Conservation (phyloP, 1,140 invertebrate genomes). For the Formica exsecta region DNA sequence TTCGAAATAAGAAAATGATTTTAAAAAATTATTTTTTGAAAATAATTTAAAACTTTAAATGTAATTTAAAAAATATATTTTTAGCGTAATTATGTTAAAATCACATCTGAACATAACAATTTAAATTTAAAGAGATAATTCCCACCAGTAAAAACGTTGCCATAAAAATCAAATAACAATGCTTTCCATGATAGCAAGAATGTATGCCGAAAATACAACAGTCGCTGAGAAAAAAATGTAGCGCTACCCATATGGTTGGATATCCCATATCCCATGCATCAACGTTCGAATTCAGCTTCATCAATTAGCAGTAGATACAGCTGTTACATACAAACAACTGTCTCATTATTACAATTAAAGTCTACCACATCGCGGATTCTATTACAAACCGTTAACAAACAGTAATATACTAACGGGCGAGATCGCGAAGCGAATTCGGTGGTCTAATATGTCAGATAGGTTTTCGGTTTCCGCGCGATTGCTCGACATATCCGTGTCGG, state of each 20-base stretch:
- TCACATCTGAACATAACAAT: neutral
- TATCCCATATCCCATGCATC: neutral
- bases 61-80: too few species aligned
- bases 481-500: slow-evolving; percentile 22
- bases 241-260: neutral
- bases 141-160: neutral
- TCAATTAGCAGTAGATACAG: slow-evolving; percentile 58
- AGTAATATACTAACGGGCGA: slow-evolving; percentile 33
- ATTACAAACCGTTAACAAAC: slow-evolving; percentile 57
- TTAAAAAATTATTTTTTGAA: too few species aligned
- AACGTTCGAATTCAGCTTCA: slow-evolving; percentile 46
- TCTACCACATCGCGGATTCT: slow-evolving; percentile 29
- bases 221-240: neutral
- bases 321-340: neutral
- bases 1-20: neutral
- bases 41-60: too few species aligned
- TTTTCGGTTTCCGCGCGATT: slow-evolving; percentile 74
- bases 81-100: too few species aligned
- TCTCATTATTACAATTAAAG: slow-evolving; percentile 54
- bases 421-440: slow-evolving; percentile 41
- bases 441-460: slow-evolving; percentile 70
- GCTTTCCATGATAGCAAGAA: neutral
- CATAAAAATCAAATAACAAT: neutral
- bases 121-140: neutral
- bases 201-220: neutral